Evolutionary conservation across 2,113 vertebrate genomes (phyloP), one percentile per base, ranked within the genome.

Genomic region (Calidris pygmaea): DNA sequence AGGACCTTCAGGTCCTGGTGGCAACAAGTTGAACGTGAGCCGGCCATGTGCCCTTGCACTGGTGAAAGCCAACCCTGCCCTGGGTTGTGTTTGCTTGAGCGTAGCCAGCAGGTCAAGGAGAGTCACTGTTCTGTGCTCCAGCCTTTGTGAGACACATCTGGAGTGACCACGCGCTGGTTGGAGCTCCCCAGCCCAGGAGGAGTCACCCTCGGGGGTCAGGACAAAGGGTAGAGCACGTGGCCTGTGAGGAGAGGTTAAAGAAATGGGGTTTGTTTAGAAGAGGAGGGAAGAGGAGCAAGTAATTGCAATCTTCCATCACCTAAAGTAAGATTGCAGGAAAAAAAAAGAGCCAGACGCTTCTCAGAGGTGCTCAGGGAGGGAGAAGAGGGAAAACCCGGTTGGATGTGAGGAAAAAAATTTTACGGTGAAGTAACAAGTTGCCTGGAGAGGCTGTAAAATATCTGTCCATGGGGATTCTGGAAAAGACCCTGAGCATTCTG

Each of bases 81-180:
- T 56, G 87, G 34, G 7, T 4, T 70, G 26, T 43, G 6, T 43
- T 52, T 47, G 67, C 60, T 52, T 18, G n/a, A 52, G 35, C 9
- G 0, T 39, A 45, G 35, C 50, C 52, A 66, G 45, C 22, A 66
- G 41, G 29, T 53, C 2, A 1, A 50, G 60, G 23, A 75, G 63
- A 63, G 47, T 18, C 47, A 3, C 41, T 47, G 6, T 32, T 48
- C n/a, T 63, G 52, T 65, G 10, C 29, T 71, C 6, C 2, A 22
- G 70, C 2, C 0, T 63, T 58, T 9, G 7, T 35, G 60, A 32
- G n/a, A 32, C 13, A 7, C 29, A 0, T 9, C 41, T 43, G 29
- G 27, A 58, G 12, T 66, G 35, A 41, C 43, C 4, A 1, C 6
- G 10, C 1, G 0, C 12, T 10, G 14, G 55, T 92, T 5, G 26